These are phyloP conservation scores for Merodon equestris DNA, from an alignment of 2,888 invertebrate species.

Conservation along the genomic window DNA sequence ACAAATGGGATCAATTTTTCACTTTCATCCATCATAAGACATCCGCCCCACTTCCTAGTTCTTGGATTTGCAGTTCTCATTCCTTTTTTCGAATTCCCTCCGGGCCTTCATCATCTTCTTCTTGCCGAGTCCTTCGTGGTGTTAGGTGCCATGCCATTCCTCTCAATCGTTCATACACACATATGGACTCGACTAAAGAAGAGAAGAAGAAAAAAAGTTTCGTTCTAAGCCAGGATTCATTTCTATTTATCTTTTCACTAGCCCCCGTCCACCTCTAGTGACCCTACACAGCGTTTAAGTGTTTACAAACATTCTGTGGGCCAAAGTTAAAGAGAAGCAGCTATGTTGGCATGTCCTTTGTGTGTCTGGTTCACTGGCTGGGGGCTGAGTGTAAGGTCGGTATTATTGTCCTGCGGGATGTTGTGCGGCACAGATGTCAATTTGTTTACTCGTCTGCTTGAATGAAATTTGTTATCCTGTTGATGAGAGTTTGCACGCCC, in stretches of 20 bases:
- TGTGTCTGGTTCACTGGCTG: constrained; percentile 52
- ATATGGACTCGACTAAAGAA: constrained; percentile 51
- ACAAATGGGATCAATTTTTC: constrained; percentile 68
- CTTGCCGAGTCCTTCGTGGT: constrained; percentile 20
- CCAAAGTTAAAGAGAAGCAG: constrained; percentile 49
- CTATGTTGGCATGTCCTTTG: constrained; percentile 51
- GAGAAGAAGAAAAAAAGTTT: constrained; percentile 27
- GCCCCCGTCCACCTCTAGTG: constrained; percentile 1
- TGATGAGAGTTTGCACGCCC: constrained; percentile 34
- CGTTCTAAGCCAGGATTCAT: constrained; percentile 29
- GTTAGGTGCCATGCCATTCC: constrained; percentile 38
- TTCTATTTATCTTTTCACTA: not conserved
- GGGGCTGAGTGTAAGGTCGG: too few relatives aligned
- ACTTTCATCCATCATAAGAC: constrained; percentile 65
- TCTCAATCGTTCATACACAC: constrained; percentile 54
- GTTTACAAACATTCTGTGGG: constrained; percentile 65
- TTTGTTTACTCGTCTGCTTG: constrained; percentile 55
- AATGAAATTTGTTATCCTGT: constrained; percentile 51
- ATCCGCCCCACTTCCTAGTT: not conserved
- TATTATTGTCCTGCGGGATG: constrained; percentile 59
- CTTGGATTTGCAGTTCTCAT: not conserved
- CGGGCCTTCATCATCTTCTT: constrained; percentile 20
- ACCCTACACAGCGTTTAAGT: constrained; percentile 28
- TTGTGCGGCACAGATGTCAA: constrained; percentile 50
- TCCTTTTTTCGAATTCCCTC: not conserved